A percentile compares a stretch with the other conserved stretches of the same genome.
Conservation (phyloP, 2,888 invertebrate species). For the Conops quadrifasciatus region DNA sequence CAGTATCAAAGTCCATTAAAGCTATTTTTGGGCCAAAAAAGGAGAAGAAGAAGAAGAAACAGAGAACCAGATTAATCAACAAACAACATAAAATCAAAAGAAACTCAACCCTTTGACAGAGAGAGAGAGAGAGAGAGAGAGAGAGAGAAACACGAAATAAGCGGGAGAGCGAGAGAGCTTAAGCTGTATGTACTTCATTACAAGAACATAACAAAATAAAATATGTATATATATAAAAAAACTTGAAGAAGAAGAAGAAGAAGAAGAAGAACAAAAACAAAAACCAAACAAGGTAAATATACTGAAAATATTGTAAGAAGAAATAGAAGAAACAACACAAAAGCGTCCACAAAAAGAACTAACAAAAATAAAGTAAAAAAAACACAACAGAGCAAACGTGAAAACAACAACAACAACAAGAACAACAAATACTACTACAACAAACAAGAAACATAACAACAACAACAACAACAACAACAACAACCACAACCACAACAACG, state of each 20-base stretch:
- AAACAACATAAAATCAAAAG: not conserved
- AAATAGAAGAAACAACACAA: not conserved
- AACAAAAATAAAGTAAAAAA: not conserved
- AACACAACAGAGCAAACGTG: not conserved
- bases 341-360: not conserved
- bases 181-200: not conserved
- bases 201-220: not conserved
- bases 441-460: not conserved
- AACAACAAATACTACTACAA: conserved; percentile 29
- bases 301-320: not conserved
- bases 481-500: not conserved
- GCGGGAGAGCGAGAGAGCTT: not conserved
- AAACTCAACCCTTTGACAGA: not conserved
- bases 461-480: conserved; percentile 12
- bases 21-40: conserved; percentile 20
- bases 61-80: not conserved
- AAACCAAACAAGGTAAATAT: conserved; percentile 32
- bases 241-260: conserved; percentile 3
- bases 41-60: not conserved
- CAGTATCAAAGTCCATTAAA: conserved; percentile 23
- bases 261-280: conserved; percentile 34
- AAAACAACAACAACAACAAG: not conserved
- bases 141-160: conserved; percentile 17
- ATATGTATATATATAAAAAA: not conserved
- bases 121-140: not conserved